Evolutionary conservation across 1,140 invertebrate genomes (phyloP).

Genomic region (Cryptotermes secundus): DNA sequence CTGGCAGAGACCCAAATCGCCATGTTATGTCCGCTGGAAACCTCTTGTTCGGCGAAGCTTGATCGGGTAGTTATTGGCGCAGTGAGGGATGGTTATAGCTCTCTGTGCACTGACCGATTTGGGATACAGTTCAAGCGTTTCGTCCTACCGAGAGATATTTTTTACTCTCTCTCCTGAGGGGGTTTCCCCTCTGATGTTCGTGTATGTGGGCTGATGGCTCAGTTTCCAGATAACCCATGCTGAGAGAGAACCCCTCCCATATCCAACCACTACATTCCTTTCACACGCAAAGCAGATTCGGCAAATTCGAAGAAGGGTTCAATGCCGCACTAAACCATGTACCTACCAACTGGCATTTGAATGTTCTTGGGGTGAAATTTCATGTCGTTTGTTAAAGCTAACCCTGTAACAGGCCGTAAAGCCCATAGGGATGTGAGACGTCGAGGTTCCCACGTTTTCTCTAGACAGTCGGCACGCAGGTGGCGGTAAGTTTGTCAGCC

Average conservation of each 20-base stretch:
- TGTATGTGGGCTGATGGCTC: neutral
- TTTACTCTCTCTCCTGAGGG: neutral
- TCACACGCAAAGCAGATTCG: neutral
- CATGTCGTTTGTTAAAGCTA: too few species aligned
- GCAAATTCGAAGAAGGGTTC: neutral
- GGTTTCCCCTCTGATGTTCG: neutral
- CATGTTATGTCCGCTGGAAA: neutral
- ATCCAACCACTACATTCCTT: neutral
- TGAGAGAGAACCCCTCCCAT: neutral
- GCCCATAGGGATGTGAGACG: too few species aligned
- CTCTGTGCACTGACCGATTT: neutral
- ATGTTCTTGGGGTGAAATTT: too few species aligned
- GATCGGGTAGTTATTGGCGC: neutral
- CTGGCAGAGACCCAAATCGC: neutral
- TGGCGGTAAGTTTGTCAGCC: too few species aligned
- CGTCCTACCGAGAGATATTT: neutral
- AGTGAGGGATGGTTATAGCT: neutral
- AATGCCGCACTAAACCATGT: neutral
- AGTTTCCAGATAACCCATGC: neutral
- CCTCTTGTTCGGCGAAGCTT: conserved; percentile 5
- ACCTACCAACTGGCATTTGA: too few species aligned
- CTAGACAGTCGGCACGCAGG: too few species aligned
- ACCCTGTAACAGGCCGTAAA: too few species aligned
- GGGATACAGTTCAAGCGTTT: neutral
- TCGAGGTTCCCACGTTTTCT: too few species aligned